Base-by-base conservation (phyloP, 1,140 invertebrate species). In the Zaprionus ornatus region DNA sequence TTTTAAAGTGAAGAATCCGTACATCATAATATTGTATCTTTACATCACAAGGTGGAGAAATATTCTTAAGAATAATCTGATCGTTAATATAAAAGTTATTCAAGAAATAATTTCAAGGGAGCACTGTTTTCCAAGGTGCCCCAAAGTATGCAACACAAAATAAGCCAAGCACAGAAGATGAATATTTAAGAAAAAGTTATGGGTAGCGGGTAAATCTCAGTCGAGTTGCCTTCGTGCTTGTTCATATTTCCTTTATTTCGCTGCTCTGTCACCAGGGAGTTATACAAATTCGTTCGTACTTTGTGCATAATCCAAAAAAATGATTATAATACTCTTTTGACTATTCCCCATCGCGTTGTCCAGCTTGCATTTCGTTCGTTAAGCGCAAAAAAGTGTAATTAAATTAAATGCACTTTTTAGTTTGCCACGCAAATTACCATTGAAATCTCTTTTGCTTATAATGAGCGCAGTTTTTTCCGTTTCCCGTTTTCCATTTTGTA, bases 241-340 rank as follows among this genome's bases (percentile, higher is more conserved):
- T 32, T 74, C 21, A 54, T 56, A 69, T 82, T 83, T 79, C 80
- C 74, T 70, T 75, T 35, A 73, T 88, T 81, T 74, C 56, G 60
- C 56, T 37, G 72, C 85, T 88, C 80, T 61, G 84, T 61, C 78
- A 90, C 63, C 76, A 84, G 75, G 77, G 40, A 77, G 81, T 82
- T 90, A 17, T 17, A 17, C 7, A 17, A 45, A 45, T 45, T 45
- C 45, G 10, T 48, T 45, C 27, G 17, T 32, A 69, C 69, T 42
- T 64, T 45, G 21, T 27, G 40, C 13, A 25, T 56, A 77, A 57
- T 73, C 25, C 45, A 70, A 42, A 54, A 70, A 57, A 55, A 27
- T 50, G 40, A 72, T 73, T 35, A 56, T 79, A 32, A 23, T 54
- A 2, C 37, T 25, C 27, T 62, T 65, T 32, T 32, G 35, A 52